Conservation (phyloP, 2,113 vertebrate species). For the Microcebus ravelobensis region DNA sequence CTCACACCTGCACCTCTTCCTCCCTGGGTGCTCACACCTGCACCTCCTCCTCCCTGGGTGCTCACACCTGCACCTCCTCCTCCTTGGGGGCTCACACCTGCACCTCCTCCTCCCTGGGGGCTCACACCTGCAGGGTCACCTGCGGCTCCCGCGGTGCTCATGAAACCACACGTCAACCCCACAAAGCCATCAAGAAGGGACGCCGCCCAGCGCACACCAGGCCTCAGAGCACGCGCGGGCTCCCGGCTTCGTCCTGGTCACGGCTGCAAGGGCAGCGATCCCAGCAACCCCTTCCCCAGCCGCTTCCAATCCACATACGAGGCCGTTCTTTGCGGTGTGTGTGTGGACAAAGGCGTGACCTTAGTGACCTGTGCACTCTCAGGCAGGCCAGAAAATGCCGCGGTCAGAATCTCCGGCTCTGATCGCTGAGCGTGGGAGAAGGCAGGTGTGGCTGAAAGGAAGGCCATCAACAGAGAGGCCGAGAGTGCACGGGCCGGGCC, state of each 20-base stretch:
- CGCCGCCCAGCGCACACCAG: rapidly evolving
- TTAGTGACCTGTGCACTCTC: not conserved
- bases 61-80: no score
- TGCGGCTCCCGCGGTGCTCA: no score
- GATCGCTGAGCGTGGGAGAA: not conserved
- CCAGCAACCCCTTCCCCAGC: rapidly evolving
- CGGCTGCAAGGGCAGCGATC: no score
- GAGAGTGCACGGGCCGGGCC: not conserved
- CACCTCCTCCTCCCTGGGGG: not conserved
- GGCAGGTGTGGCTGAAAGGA: not conserved
- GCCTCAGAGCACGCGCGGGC: rapidly evolving
- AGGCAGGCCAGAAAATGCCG: rapidly evolving
- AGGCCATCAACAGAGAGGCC: no score
- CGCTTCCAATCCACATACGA: rapidly evolving
- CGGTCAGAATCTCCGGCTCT: rapidly evolving
- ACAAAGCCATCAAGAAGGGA: not conserved
- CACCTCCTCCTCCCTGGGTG: not conserved
- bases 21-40: not conserved
- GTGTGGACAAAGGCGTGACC: rapidly evolving
- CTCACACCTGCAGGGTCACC: not conserved
- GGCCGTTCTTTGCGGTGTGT: not conserved
- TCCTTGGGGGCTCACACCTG: not conserved
- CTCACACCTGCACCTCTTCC: no score
- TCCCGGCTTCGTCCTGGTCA: rapidly evolving
- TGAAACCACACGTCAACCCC: not conserved